Evolutionary conservation across 2,113 vertebrate species (phyloP), one percentile per base, ranked within the genome.

Genomic region (Strix uralensis): DNA sequence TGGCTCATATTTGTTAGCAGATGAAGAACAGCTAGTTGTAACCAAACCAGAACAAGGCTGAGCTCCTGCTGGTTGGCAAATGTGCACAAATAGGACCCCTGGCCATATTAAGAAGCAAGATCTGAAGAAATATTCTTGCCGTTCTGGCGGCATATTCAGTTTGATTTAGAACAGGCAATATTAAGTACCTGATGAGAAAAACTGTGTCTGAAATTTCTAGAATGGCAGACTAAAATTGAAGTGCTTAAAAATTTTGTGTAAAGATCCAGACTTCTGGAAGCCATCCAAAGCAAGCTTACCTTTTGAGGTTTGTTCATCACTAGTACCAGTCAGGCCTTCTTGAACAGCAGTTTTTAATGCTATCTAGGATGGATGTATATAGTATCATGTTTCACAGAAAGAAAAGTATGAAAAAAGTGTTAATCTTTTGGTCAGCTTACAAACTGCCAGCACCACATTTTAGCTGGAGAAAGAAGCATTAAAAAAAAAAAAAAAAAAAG

Each of bases 381-480:
- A 71, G 23, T 22, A 27, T 26, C 13, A 18, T 15, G 15, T 58
- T 58, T 75, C 18, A 77, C 30, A 77, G 29, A 77, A 59, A 75
- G 42, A 70, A 22, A 86, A 70, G 34, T 58, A 47, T 36, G 12
- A 58, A 57, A 58, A 27, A 30, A n/a, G 1, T 23, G 21, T 90
- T 92, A 67, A 67, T 49, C 84, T 94, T 77, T 78, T 87, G 87
- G 82, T 94, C 94, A 90, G 91, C 16, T 90, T 96, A 79, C 18
- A 97, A 92, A 94, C 86, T 90, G 36, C 38, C 59, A 79, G 44
- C 27, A 8, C 74, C 80, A 7, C 29, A 86, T 65, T 66, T 69
- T 61, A 51, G 5, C n/a, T 86, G 23, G 55, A 29, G 27, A 49
- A 34, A 44, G 7, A 73, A 79, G 55, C 29, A 5, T 19, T 9